A percentile compares a stretch with the other conserved stretches of the same genome.
Conservation (phyloP, 2,113 vertebrate genomes). For the Ascaphus truei region DNA sequence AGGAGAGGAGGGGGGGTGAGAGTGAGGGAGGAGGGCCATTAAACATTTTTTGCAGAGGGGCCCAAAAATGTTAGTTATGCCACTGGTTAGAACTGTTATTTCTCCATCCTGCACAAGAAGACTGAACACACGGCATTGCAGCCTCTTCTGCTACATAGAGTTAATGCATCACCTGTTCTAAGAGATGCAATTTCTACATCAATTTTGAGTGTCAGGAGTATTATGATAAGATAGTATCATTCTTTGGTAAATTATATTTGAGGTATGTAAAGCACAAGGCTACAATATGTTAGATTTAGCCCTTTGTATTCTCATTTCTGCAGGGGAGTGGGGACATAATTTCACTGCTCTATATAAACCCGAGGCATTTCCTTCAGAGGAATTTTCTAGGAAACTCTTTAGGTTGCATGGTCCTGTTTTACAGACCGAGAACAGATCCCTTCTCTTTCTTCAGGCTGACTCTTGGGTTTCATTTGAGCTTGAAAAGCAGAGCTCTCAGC, state of each 20-base stretch:
- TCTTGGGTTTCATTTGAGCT: conserved; percentile 5
- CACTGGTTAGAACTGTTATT: too few relatives aligned
- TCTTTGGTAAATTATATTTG: not conserved
- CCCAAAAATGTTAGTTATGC: too few relatives aligned
- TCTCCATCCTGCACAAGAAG: too few relatives aligned
- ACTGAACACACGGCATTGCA: too few relatives aligned
- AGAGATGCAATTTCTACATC: too few relatives aligned
- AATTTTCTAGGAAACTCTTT: conserved; percentile 9
- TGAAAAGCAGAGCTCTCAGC: not conserved
- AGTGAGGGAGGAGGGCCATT: too few relatives aligned
- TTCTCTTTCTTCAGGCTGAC: not conserved
- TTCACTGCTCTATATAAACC: not conserved
- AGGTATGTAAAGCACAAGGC: not conserved
- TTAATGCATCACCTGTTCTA: too few relatives aligned
- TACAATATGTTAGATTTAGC: not conserved
- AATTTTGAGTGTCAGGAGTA: too few relatives aligned
- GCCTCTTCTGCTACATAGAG: too few relatives aligned
- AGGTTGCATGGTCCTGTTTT: not conserved
- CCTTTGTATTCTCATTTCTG: not conserved
- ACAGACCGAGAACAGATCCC: not conserved
- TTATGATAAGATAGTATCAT: too few relatives aligned
- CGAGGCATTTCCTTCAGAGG: not conserved
- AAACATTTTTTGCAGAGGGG: too few relatives aligned
- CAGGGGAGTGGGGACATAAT: not conserved
- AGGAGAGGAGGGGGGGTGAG: too few relatives aligned